Percentiles rank a stretch among this genome's conserved stretches.
Evolutionary conservation across 2,113 vertebrate species (phyloP).

Genomic region (Corydoras maculifer): DNA sequence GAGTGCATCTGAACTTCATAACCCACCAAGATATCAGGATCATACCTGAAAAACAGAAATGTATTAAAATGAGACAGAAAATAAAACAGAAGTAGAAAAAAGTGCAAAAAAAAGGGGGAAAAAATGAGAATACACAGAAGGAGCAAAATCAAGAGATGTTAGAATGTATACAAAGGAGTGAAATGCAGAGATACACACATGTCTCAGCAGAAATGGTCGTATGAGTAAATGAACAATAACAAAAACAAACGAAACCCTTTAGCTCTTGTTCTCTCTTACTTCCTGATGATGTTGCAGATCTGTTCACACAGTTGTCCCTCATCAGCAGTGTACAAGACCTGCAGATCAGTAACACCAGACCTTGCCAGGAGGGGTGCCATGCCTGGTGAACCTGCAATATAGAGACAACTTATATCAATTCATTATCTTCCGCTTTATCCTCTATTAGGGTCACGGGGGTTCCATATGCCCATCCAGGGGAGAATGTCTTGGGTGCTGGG

Average conservation of each 20-base stretch:
- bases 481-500: too few species aligned
- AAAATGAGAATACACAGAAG: too few species aligned
- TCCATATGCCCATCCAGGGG: too few species aligned
- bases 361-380: conserved; percentile 84
- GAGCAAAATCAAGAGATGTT: too few species aligned
- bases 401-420: neutral
- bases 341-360: conserved; percentile 85
- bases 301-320: conserved; percentile 91
- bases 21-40: conserved; percentile 93
- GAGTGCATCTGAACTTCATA: conserved; percentile 98
- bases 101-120: neutral
- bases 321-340: conserved; percentile 83
- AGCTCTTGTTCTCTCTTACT: conserved; percentile 58
- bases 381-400: conserved; percentile 52
- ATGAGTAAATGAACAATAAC: too few species aligned
- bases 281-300: conserved; percentile 78
- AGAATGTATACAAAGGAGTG: too few species aligned
- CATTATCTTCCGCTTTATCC: too few species aligned
- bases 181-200: too few species aligned
- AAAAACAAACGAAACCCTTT: too few species aligned
- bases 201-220: too few species aligned
- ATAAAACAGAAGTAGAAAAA: neutral
- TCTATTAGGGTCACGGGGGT: too few species aligned
- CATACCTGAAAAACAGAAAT: conserved; percentile 72
- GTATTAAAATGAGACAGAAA: too few species aligned